These are phyloP conservation scores for Caradrina kadenii DNA, from an alignment of 2,888 invertebrate species.

Conservation along the genomic window DNA sequence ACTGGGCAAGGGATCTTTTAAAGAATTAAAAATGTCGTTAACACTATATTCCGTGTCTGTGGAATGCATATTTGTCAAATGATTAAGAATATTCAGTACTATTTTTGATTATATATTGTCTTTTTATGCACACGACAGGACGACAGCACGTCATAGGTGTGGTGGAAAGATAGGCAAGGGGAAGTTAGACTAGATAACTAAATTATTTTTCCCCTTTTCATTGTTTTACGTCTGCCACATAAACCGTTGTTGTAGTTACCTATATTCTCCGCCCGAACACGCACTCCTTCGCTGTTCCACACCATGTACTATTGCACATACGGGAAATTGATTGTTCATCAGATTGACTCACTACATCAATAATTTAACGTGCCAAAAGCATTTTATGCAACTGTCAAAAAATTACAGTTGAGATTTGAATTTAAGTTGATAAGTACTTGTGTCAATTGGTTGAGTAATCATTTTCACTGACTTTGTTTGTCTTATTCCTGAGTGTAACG, in stretches of 20 bases:
- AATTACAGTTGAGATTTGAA: neutral
- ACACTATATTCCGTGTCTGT: too few species aligned
- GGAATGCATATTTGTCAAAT: too few species aligned
- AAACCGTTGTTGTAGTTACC: too few species aligned
- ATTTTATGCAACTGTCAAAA: neutral
- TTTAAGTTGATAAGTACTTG: neutral
- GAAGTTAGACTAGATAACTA: neutral
- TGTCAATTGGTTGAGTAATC: neutral
- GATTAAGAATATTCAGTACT: too few species aligned
- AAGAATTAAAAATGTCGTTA: too few species aligned
- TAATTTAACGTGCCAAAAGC: neutral
- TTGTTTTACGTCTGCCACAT: neutral
- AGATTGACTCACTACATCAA: too few species aligned
- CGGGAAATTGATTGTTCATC: neutral
- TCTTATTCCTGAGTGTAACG: constrained; percentile 12
- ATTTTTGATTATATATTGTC: too few species aligned
- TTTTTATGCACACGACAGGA: neutral
- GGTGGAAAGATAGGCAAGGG: neutral
- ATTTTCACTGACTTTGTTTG: neutral
- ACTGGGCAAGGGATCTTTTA: too few species aligned
- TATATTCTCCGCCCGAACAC: neutral
- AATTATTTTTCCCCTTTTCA: neutral
- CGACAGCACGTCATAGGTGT: neutral
- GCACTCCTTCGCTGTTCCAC: neutral
- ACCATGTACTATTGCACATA: neutral